Base-by-base conservation (phyloP, 92 coral and sea anemone species). In the Desmophyllum pertusum region DNA sequence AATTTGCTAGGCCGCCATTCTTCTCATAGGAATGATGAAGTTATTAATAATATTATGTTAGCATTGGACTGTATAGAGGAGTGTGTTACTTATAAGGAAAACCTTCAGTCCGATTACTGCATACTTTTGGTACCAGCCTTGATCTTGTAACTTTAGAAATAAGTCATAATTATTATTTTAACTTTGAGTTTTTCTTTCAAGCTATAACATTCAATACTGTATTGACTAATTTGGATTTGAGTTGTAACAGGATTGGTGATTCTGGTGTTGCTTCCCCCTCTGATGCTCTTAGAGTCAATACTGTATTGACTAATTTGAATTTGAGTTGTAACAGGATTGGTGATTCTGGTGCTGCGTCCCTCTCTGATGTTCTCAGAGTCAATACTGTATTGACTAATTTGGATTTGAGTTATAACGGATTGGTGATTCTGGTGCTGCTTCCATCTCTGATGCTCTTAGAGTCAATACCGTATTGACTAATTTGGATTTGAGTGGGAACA, bases 1-100 rank as follows among this genome's bases (percentile, higher is more conserved):
- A 72, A 72, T 18, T 1, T 33, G 19, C 0, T 17, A 5, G 2
- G 45, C 5, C 25, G 15, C 23, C n/a, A n/a, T n/a, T n/a, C n/a
- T n/a, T n/a, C n/a, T n/a, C n/a, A n/a, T n/a, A 4, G 14, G 4
- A 1, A 0, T 14, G 0, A 37, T 14, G 74, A 37, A 29, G 35
- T 43, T 72, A 27, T 2, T 0, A 10, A 3, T 0, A 30, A 23
- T 10, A n/a, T 30, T 2, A 2, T 17, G 0, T 33, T 72, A 3
- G 38, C 52, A 5, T 72, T 72, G n/a, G 21, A 27, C 31, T 72
- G 51, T 40, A 42, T 72, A n/a, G 15, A n/a, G 77, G 77, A 72
- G n/a, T 67, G 42, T 36, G 27, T 1, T 3, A 36, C n/a, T 3
- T 38, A 15, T 36, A 67, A 36, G 29, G 3, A 67, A 67, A 36